Base-by-base conservation (phyloP, 30 jellyfish, hydroid and myxozoan genomes). In the Mastigias papua region DNA sequence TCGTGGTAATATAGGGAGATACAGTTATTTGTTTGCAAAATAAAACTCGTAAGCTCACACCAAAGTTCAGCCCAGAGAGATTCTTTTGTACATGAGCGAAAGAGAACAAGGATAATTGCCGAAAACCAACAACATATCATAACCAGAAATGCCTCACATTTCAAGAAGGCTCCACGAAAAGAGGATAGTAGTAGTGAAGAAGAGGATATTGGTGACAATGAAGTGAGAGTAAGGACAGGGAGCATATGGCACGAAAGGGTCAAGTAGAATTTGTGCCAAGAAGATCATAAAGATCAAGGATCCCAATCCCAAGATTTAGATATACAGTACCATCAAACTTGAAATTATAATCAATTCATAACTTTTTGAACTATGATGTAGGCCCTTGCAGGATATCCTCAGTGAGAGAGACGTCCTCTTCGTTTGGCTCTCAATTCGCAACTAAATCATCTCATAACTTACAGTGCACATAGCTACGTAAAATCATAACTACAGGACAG, bases 41-140 rank as follows among this genome's bases (percentile, higher is more conserved):
- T 68, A 69, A n/a, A n/a, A 69, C 80, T 10, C 15, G 23, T 69
- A 69, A 69, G 80, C 80, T 69, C 15, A 20, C 80, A 10, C 66
- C 80, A 69, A 69, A 69, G 80, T 69, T 69, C 66, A 69, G 80
- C 80, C 86, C 84, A 46, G 86, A 75, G 15, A 49, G 86, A 75
- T 75, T 75, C 86, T 34, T n/a, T 54, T 75, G 86, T 75, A 75
- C 73, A 75, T 8, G 73, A 42, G 70, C 86, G 86, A 35, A 46
- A 75, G 30, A 75, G 86, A 75, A 75, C 77, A 75, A 54, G 29
- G 86, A 75, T 75, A 75, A 75, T 75, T 75, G 73, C 86, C 76
- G 42, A 75, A 75, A 75, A 75, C 60, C 86, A 54, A 75, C 76
- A 70, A 75, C 86, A 75, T 46, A 75, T 75, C n/a, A 35, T 54